Conservation (phyloP, 92 coral and sea anemone species). For the Hydrozoanthus gracilis region DNA sequence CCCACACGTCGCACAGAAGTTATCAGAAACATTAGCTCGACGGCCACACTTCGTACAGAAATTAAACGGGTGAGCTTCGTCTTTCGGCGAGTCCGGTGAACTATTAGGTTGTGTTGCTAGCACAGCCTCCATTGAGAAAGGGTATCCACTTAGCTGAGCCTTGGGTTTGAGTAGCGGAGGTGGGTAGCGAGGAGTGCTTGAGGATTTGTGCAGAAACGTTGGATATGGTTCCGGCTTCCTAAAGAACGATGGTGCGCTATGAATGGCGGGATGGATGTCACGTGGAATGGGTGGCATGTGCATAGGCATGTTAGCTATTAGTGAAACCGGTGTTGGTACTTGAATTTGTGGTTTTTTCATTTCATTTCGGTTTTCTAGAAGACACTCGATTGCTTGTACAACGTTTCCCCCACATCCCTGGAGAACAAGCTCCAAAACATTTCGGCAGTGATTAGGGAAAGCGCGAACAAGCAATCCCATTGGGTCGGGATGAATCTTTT, state of each 20-base stretch:
- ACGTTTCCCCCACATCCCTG: conserved; percentile 99
- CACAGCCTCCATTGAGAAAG: conserved; percentile 79
- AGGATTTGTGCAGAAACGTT: conserved; percentile 77
- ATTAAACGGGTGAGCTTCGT: conserved; percentile 59
- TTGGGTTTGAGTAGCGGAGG: conserved; percentile 84
- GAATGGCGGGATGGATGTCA: conserved; percentile 76
- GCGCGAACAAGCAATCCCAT: conserved; percentile 87
- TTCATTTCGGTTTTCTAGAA: conserved; percentile 79
- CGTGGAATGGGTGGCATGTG: conserved; percentile 62
- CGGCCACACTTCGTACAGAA: conserved; percentile 97
- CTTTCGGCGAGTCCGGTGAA: conserved; percentile 61
- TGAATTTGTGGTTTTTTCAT: conserved; percentile 69
- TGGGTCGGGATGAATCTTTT: conserved; percentile 91
- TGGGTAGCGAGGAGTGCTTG: conserved; percentile 80
- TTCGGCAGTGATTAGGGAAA: conserved; percentile 94
- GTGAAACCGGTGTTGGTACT: conserved; percentile 72
- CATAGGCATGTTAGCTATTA: conserved; percentile 67
- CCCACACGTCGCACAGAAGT: conserved; percentile 95
- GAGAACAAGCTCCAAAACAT: conserved; percentile 89
- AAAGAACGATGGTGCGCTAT: conserved; percentile 66
- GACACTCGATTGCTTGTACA: conserved; percentile 97
- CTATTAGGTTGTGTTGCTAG: conserved; percentile 65
- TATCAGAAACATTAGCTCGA: conserved; percentile 76
- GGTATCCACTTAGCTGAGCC: conserved; percentile 69
- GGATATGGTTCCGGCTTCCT: conserved; percentile 88